phyloP scores from a whole-genome alignment of 2,113 vertebrate genomes.

The Chionomys nivalis region DNA sequence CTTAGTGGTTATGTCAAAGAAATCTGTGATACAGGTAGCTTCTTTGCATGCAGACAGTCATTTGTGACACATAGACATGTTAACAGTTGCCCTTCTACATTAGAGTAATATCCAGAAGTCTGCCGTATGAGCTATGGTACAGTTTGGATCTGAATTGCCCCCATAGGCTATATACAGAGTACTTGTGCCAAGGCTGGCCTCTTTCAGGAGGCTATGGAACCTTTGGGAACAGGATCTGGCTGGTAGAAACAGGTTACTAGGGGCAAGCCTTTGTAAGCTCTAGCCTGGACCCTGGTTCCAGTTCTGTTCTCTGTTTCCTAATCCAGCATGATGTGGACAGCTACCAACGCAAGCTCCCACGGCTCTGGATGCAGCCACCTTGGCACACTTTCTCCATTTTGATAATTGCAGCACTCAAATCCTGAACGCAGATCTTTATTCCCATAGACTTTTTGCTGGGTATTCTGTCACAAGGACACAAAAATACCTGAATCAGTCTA shows the following conservation, averaged over 20 bases:
- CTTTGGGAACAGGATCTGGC: background rate
- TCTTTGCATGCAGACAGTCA: background rate
- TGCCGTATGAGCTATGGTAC: background rate
- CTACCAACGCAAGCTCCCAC: background rate
- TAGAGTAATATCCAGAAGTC: background rate
- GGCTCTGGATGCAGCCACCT: too few species aligned
- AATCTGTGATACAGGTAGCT: background rate
- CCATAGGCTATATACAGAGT: background rate
- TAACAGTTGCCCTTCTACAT: background rate
- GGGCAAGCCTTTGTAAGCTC: background rate
- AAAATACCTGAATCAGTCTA: background rate
- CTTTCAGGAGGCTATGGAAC: background rate
- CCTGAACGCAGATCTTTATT: too few species aligned
- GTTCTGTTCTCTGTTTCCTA: background rate
- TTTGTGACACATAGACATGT: background rate
- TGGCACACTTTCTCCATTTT: background rate
- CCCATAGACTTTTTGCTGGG: background rate
- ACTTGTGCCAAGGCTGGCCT: background rate
- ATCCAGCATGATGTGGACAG: background rate
- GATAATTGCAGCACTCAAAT: background rate
- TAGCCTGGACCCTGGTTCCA: background rate
- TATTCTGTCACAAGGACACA: background rate
- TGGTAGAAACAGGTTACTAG: background rate
- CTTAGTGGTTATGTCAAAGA: background rate
- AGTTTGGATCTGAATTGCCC: background rate